Percentiles rank a stretch among this genome's conserved stretches.
Conservation (phyloP, 2,888 invertebrate genomes). For the Pediacus dermestoides region DNA sequence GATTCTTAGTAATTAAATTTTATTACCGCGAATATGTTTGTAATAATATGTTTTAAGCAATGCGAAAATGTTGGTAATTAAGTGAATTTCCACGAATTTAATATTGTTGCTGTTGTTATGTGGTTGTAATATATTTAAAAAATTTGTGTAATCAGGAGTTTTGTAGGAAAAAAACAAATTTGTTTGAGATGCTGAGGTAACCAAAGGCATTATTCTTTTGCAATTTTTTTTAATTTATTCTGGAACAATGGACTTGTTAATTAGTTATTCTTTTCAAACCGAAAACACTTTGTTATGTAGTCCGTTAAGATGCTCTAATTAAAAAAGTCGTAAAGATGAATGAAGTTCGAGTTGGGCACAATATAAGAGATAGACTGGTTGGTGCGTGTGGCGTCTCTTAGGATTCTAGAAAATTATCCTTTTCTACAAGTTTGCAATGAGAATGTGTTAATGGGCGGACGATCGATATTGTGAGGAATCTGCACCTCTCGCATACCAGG, state of each 20-base stretch:
- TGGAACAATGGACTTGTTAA: conserved; percentile 16
- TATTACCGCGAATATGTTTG: too few species aligned
- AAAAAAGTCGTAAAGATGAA: conserved; percentile 18
- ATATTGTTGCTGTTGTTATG: too few species aligned
- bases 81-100: too few species aligned
- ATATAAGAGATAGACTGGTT: conserved; percentile 11
- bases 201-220: conserved; percentile 6
- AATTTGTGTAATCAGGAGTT: conserved; percentile 9
- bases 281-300: conserved; percentile 17
- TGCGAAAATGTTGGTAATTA: neutral
- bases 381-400: conserved; percentile 20
- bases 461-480: conserved; percentile 20
- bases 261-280: conserved; percentile 14
- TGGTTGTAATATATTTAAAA: conserved; percentile 2
- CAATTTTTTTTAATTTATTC: conserved; percentile 9
- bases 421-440: conserved; percentile 11
- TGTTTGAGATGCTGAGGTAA: conserved; percentile 2
- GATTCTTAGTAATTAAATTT: too few species aligned
- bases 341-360: conserved; percentile 12
- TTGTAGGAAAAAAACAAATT: conserved; percentile 6
- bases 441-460: conserved; percentile 20
- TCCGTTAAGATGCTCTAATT: conserved; percentile 17
- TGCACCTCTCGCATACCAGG: conserved; percentile 12
- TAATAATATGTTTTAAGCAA: too few species aligned
- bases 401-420: conserved; percentile 20